Conservation (phyloP, 2,797 vertebrate genomes). For the Sebastolobus altivelis region DNA sequence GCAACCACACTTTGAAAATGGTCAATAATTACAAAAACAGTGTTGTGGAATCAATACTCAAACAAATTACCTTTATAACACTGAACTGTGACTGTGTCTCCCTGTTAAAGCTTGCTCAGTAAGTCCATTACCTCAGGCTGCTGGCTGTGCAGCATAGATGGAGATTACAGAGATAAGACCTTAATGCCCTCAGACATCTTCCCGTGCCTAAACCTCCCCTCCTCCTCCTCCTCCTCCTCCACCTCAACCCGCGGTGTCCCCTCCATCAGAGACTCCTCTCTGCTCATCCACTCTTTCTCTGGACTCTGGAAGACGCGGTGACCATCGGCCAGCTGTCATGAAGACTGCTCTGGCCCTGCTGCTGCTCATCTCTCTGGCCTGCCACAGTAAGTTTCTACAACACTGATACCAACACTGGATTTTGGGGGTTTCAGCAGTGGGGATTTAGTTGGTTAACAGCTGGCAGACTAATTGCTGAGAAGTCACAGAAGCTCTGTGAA, state of each 20-base stretch:
- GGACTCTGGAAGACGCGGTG: constrained; percentile 46
- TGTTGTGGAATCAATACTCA: background rate
- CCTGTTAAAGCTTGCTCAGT: constrained; percentile 56
- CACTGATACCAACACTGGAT: background rate
- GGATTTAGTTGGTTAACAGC: background rate
- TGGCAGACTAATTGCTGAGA: background rate
- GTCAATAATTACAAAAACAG: background rate
- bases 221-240: background rate
- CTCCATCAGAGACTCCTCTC: constrained; percentile 32
- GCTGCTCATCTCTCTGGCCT: constrained; percentile 76
- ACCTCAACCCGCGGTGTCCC: constrained; percentile 19
- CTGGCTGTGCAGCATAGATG: constrained; percentile 78
- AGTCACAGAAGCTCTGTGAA: background rate
- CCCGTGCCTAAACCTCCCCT: constrained; percentile 16
- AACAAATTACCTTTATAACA: constrained; percentile 14
- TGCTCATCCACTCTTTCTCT: constrained; percentile 48
- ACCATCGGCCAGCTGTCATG: constrained; percentile 70
- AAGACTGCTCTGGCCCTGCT: constrained; percentile 77
- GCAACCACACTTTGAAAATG: background rate
- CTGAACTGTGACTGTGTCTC: constrained; percentile 27
- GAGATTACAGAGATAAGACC: constrained; percentile 82
- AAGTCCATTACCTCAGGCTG: constrained; percentile 79
- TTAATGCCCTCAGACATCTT: constrained; percentile 78
- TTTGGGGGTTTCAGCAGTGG: background rate
- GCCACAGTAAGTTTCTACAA: constrained; percentile 81